Evolutionary conservation across 2,797 vertebrate species (phyloP).

Genomic region (Coluber constrictor): DNA sequence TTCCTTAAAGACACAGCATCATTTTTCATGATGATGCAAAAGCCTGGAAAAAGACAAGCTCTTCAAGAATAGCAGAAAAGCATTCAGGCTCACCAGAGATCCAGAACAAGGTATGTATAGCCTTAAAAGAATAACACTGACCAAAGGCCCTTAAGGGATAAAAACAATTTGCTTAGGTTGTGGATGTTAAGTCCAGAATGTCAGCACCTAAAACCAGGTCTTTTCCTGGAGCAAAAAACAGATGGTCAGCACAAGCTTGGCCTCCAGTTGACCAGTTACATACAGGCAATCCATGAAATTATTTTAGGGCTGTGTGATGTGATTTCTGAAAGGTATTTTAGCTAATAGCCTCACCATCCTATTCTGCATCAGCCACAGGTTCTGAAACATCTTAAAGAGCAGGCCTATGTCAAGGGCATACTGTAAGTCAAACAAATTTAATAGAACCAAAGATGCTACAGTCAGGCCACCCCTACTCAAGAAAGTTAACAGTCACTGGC

Average conservation of each 20-base stretch:
- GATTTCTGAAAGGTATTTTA: background rate
- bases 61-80: background rate
- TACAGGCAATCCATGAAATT: background rate
- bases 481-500: background rate
- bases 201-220: background rate
- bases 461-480: background rate
- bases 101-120: background rate
- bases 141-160: background rate
- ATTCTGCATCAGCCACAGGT: background rate
- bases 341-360: background rate
- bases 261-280: background rate
- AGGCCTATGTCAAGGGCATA: background rate
- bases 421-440: background rate
- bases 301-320: background rate
- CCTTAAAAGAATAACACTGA: background rate
- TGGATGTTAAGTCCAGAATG: background rate
- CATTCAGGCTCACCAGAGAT: background rate
- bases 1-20: background rate
- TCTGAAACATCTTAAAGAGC: background rate
- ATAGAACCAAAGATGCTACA: background rate
- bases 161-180: background rate
- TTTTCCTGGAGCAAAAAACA: background rate
- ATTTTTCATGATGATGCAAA: background rate
- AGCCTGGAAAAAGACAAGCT: background rate
- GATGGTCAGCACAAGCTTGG: background rate